Base-by-base conservation (phyloP, 2,113 vertebrate genomes). In the Lipophrys pholis region DNA sequence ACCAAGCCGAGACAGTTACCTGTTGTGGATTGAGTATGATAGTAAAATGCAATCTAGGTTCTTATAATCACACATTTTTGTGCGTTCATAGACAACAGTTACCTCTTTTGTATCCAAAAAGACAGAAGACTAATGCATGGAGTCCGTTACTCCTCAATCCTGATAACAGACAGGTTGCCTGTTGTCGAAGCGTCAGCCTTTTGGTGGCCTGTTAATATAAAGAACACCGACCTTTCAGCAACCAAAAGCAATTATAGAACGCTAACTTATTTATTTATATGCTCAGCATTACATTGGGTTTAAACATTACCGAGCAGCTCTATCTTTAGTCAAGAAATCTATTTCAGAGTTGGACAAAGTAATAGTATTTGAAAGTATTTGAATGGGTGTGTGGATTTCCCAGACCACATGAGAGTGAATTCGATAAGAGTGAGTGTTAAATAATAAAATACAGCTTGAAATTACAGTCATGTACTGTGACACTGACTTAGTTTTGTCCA, bases 281-380 rank as follows among this genome's bases (percentile, higher is more conserved):
- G 39, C 6, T 45, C 45, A 15, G 15, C 7, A 0, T 11, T 17
- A 17, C 9, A 21, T 50, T 39, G 6, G 9, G 9, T 17, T 21
- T 17, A 10, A 16, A n/a, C 9, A 67, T 46, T 30, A 35, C 15
- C 60, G 30, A 55, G 43, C 54, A 60, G 58, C 15, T 61, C n/a
- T 21, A 6, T 21, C 39, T 62, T 53, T 16, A 52, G 8, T 45
- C 2, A 46, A 36, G 0, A 8, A 17, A 7, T 78, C 50, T 45
- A 9, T 61, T 1, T 62, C 5, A 9, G 50, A 14, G n/a, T 10
- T 30, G 21, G 21, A 30, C 2, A 30, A 17, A 15, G 35, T 53
- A 21, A 51, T 0, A 17, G 16, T 42, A n/a, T 50, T 30, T 30
- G 66, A 57, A 53, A 17, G 16, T 42, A n/a, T 50, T 30, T 30